Percentiles rank a stretch among this genome's conserved stretches.
Evolutionary conservation across 2,113 vertebrate genomes (phyloP).

Genomic region (zebrafish (Danio rerio)): DNA sequence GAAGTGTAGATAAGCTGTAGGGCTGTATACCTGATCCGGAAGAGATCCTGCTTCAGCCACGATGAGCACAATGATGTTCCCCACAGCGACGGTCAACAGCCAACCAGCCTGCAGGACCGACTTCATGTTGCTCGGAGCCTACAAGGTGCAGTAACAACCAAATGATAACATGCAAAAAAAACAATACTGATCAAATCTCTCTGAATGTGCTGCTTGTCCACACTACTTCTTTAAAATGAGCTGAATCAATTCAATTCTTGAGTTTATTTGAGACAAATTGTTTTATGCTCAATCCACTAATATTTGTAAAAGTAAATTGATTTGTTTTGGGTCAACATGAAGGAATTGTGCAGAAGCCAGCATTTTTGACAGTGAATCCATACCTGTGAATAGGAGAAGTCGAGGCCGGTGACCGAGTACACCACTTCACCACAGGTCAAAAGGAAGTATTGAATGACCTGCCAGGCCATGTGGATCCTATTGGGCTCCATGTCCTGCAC

Average conservation of each 20-base stretch:
- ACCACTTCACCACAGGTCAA: conserved; percentile 90
- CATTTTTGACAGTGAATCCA: too few species aligned
- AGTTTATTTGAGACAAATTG: too few species aligned
- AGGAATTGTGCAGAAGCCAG: too few species aligned
- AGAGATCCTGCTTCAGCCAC: conserved; percentile 84
- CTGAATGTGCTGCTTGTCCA: too few species aligned
- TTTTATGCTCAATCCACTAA: too few species aligned
- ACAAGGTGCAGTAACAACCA: conserved; percentile 5
- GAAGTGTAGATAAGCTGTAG: too few species aligned
- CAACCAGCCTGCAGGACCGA: conserved; percentile 95
- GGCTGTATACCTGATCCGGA: conserved; percentile 78
- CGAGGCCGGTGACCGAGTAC: conserved; percentile 93
- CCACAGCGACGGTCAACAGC: conserved; percentile 88
- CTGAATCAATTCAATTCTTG: too few species aligned
- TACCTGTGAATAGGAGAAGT: conserved; percentile 97
- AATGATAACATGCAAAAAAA: neutral
- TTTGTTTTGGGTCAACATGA: too few species aligned
- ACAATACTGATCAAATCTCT: neutral
- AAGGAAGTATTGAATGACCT: conserved; percentile 95
- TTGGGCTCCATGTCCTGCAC: conserved; percentile 82
- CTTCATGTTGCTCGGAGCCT: conserved; percentile 98
- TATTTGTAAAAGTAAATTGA: too few species aligned
- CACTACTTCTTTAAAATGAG: too few species aligned
- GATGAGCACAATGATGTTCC: conserved; percentile 94
- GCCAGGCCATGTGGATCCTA: conserved; percentile 89